Base-by-base conservation (phyloP, 2,797 vertebrate genomes). In the Cetoscarus ocellatus region DNA sequence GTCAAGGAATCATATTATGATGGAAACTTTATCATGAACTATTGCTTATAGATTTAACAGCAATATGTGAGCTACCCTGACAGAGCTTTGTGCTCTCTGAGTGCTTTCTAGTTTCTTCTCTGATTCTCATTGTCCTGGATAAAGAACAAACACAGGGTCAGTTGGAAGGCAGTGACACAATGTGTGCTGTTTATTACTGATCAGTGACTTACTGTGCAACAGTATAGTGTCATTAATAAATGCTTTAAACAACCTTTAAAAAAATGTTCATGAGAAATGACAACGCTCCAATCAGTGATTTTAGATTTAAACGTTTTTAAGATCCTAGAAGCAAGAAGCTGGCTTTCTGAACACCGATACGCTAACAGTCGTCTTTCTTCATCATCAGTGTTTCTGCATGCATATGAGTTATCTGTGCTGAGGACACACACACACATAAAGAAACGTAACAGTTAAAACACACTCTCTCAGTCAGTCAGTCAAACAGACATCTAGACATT, bases 111-210 rank as follows among this genome's bases (percentile, higher is more conserved):
- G 27, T 27, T 27, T 27, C 2, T 27, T 27, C 27, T 27, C 27
- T 27, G 27, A 27, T 27, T 27, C 27, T 12, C 6, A 12, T 27
- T 34, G 17, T 42, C 15, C 48, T 13, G 15, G 8, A 44, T 3
- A 15, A 60, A 58, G 1, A 35, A 34, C 58, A 57, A 12, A 61
- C 53, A 54, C n/a, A 10, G 44, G 69, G 3, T 10, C 56, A 14
- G 17, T n/a, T 4, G 61, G 64, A 79, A 87, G 86, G 85, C 82
- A 88, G 82, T 85, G 89, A 88, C 85, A 88, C 81, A 79, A 85
- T 86, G 72, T 91, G 86, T 87, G 77, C 79, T 58, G 76, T 87
- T 90, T 88, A 90, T 88, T 91, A 71, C 58, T 76, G 67, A 70
- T 78, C 67, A 57, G 83, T 86, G 83, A 83, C 68, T 80, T 74